Evolutionary conservation across 2,888 invertebrate species (phyloP).

Genomic region (Clepsis dumicolana): DNA sequence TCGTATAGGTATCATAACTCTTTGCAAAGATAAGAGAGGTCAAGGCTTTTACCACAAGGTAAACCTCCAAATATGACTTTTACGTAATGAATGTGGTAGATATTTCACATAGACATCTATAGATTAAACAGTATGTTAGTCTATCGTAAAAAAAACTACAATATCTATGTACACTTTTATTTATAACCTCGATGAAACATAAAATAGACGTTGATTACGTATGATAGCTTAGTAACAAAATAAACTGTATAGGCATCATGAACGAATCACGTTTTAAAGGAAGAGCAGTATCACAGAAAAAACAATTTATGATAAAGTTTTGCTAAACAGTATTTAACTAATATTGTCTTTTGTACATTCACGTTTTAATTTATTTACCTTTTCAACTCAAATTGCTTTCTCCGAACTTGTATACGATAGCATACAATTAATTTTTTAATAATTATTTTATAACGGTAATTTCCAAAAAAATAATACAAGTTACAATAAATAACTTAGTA

Average conservation of each 20-base stretch:
- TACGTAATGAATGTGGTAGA: slow-evolving; percentile 26
- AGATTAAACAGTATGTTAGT: slow-evolving; percentile 12
- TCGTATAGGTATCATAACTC: too few relatives aligned
- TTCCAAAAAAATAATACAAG: background rate
- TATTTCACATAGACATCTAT: slow-evolving; percentile 18
- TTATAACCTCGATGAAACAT: slow-evolving; percentile 36
- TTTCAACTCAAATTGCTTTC: background rate
- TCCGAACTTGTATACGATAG: background rate
- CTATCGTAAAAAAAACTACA: slow-evolving; percentile 33
- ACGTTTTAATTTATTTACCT: background rate
- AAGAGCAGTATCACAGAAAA: slow-evolving; percentile 79
- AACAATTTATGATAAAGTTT: slow-evolving; percentile 43
- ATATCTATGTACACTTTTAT: slow-evolving; percentile 36
- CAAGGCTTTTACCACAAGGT: slow-evolving; percentile 32
- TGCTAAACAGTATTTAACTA: slow-evolving; percentile 22
- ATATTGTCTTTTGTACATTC: slow-evolving; percentile 41
- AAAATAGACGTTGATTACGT: slow-evolving; percentile 47
- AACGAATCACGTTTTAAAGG: slow-evolving; percentile 64
- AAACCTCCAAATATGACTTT: slow-evolving; percentile 16
- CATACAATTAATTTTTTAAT: background rate
- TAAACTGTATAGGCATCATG: slow-evolving; percentile 59
- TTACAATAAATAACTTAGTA: background rate
- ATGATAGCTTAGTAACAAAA: slow-evolving; percentile 64
- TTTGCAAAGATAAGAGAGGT: slow-evolving; percentile 27
- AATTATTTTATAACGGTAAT: background rate